These are phyloP conservation scores for Campaea margaritaria DNA, from an alignment of 2,888 invertebrate genomes.

Conservation along the genomic window DNA sequence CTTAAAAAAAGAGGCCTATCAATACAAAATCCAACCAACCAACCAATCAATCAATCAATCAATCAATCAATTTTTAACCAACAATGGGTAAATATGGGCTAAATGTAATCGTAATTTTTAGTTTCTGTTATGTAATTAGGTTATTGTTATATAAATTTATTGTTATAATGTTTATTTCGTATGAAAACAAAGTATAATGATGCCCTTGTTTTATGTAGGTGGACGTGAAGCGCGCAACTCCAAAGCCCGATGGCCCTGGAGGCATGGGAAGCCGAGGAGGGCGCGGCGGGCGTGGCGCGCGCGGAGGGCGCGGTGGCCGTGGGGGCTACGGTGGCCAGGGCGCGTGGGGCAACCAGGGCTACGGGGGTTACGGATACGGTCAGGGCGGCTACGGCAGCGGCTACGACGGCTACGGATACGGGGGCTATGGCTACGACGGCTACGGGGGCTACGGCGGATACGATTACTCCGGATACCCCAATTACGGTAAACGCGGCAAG, in stretches of 20 bases:
- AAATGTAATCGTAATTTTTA: too few species aligned
- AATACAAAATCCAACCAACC: too few species aligned
- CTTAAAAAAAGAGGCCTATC: too few species aligned
- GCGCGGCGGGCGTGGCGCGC: conserved; percentile 87
- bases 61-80: too few species aligned
- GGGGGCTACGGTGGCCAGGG: conserved; percentile 88
- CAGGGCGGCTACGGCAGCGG: conserved; percentile 90
- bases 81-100: too few species aligned
- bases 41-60: too few species aligned
- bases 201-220: conserved; percentile 81
- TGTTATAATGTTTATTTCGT: too few species aligned
- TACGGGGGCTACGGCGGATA: conserved; percentile 92
- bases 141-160: too few species aligned
- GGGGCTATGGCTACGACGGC: conserved; percentile 90
- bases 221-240: conserved; percentile 97
- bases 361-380: conserved; percentile 89
- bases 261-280: conserved; percentile 88
- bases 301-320: conserved; percentile 89
- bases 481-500: conserved; percentile 90
- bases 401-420: conserved; percentile 90
- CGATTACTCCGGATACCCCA: conserved; percentile 92
- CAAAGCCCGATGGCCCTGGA: conserved; percentile 92
- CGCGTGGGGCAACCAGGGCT: conserved; percentile 88
- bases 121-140: too few species aligned
- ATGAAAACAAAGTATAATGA: too few species aligned